A percentile compares a stretch with the other conserved stretches of the same genome.
Evolutionary conservation across 2,888 invertebrate species (phyloP).

Genomic region (Luperina testacea): DNA sequence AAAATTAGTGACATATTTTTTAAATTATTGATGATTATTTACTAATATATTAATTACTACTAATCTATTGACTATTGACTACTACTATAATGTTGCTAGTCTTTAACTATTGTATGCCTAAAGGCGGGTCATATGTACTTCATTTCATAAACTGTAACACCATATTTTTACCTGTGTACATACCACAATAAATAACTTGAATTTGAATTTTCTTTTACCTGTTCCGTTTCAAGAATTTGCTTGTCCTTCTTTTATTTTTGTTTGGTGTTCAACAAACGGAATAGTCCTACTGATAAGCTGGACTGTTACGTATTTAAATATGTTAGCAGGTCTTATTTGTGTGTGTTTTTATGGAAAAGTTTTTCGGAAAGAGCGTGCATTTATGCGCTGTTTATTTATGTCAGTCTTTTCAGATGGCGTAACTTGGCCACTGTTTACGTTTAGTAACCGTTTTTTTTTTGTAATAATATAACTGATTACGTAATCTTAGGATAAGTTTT

Average conservation of each 20-base stretch:
- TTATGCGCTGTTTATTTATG: slow-evolving; percentile 6
- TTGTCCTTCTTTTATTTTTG: slow-evolving; percentile 21
- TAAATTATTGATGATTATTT: too few species aligned
- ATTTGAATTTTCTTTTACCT: too few species aligned
- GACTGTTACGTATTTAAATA: slow-evolving; percentile 28
- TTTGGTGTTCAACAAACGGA: slow-evolving; percentile 1
- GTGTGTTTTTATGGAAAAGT: slow-evolving; percentile 45
- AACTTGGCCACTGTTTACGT: not conserved
- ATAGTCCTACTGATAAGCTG: slow-evolving; percentile 29
- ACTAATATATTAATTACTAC: too few species aligned
- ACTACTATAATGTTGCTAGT: too few species aligned
- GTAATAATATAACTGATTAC: not conserved
- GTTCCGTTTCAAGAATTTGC: not conserved
- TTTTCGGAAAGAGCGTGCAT: not conserved
- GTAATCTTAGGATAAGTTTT: not conserved
- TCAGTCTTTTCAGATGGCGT: not conserved
- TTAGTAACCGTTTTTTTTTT: not conserved
- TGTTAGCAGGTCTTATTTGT: slow-evolving; percentile 37
- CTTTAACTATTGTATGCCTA: too few species aligned
- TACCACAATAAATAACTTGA: too few species aligned
- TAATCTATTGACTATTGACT: too few species aligned
- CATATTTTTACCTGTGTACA: too few species aligned
- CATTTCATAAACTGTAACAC: too few species aligned
- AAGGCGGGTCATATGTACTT: too few species aligned
- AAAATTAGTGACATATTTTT: too few species aligned